Evolutionary conservation across 1,140 invertebrate species (phyloP).

Genomic region (Lineus longissimus): DNA sequence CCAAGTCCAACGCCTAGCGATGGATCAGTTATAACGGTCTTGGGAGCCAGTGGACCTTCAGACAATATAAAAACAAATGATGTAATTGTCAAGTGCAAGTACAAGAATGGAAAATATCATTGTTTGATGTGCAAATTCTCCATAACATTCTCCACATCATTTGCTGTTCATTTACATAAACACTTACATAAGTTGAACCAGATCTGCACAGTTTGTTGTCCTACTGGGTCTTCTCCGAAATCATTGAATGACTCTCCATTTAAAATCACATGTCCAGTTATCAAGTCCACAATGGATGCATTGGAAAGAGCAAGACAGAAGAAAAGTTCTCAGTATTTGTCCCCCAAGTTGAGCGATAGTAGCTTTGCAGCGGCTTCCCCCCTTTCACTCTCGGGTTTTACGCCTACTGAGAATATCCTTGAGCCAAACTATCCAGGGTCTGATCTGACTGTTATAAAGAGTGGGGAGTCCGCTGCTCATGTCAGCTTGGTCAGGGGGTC

Average conservation of each 20-base stretch:
- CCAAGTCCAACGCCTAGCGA: too few species aligned
- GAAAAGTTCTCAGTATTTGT: too few species aligned
- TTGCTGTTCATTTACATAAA: constrained; percentile 3
- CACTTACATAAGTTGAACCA: neutral
- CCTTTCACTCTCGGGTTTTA: neutral
- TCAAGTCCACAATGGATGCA: constrained; percentile 23
- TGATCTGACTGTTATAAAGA: neutral
- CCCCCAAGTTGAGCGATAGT: neutral
- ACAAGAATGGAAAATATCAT: neutral
- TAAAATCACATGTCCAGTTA: constrained; percentile 23
- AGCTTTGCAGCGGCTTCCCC: neutral
- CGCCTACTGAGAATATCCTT: neutral
- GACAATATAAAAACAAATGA: too few species aligned
- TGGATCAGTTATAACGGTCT: too few species aligned
- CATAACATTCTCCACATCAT: neutral
- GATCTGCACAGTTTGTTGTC: neutral
- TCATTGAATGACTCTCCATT: constrained; percentile 16
- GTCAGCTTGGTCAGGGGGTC: too few species aligned
- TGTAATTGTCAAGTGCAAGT: neutral
- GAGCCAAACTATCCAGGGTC: neutral
- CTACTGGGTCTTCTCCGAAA: neutral
- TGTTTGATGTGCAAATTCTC: neutral
- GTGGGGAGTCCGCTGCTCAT: neutral
- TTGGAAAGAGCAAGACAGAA: neutral
- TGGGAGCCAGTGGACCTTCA: too few species aligned